Evolutionary conservation across 23 tunicate species (phyloP).

Genomic region (Ciona savignyi): DNA sequence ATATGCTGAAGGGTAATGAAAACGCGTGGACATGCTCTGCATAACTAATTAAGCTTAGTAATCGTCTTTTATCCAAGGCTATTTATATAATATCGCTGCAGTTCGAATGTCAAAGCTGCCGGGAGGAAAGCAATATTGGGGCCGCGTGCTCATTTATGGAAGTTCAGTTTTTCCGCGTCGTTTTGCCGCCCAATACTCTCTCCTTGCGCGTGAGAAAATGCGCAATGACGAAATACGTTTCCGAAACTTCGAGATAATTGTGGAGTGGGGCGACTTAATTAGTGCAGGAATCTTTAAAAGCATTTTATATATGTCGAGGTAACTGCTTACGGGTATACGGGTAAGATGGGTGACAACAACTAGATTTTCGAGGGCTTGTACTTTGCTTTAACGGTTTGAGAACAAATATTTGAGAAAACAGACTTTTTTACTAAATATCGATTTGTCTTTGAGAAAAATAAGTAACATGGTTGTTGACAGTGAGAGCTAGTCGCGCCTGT

Average conservation of each 20-base stretch:
- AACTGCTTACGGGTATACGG: too few relatives aligned
- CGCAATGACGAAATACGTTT: neutral
- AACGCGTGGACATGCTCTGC: too few relatives aligned
- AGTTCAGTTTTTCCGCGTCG: neutral
- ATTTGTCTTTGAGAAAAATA: neutral
- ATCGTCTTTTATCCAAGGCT: too few relatives aligned
- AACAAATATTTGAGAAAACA: too few relatives aligned
- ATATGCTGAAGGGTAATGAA: too few relatives aligned
- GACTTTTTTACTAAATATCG: too few relatives aligned
- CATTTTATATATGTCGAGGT: too few relatives aligned
- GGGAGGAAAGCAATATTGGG: neutral
- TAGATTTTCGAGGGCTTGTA: too few relatives aligned
- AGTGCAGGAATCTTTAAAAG: neutral
- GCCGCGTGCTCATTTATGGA: neutral
- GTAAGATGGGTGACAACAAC: too few relatives aligned
- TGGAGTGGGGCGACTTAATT: neutral
- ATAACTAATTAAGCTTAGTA: too few relatives aligned
- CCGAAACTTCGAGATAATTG: neutral
- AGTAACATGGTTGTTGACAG: neutral
- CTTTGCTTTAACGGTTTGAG: too few relatives aligned
- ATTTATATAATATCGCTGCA: too few relatives aligned
- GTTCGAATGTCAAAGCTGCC: neutral
- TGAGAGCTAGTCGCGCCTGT: neutral
- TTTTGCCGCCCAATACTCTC: neutral
- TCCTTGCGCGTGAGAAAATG: conserved; percentile 1